Percentiles rank a stretch among this genome's conserved stretches.
Conservation (phyloP, 2,797 vertebrate genomes). For the Morelia viridis region DNA sequence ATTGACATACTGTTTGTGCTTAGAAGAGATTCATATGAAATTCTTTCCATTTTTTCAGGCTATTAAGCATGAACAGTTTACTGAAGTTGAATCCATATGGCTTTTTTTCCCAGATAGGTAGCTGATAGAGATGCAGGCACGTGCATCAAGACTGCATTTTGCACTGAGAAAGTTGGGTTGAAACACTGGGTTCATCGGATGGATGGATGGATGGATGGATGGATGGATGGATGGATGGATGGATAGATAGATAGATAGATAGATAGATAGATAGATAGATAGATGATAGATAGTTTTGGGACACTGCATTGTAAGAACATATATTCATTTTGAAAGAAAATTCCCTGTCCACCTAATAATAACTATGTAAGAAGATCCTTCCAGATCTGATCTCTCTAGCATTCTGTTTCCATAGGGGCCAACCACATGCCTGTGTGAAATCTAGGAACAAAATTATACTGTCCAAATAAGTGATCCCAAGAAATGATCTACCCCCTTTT, state of each 20-base stretch:
- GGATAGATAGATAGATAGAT: too few relatives aligned
- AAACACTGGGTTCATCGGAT: not conserved
- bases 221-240: too few relatives aligned
- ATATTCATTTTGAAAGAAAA: not conserved
- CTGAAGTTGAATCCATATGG: not conserved
- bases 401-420: not conserved
- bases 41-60: not conserved
- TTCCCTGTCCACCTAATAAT: not conserved
- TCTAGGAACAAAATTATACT: not conserved
- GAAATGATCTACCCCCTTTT: not conserved
- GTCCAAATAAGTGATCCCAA: not conserved
- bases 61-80: not conserved
- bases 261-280: too few relatives aligned
- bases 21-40: not conserved
- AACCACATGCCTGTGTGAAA: not conserved
- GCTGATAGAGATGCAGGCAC: not conserved
- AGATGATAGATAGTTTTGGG: not conserved
- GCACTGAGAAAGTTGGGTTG: not conserved
- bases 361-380: not conserved
- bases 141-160: not conserved
- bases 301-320: not conserved
- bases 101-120: not conserved
- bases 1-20: slow-evolving; percentile 7
- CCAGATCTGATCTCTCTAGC: not conserved
- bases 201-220: too few relatives aligned